Base-by-base conservation (phyloP, 2,888 invertebrate species). In the Watsonalla cultraria region DNA sequence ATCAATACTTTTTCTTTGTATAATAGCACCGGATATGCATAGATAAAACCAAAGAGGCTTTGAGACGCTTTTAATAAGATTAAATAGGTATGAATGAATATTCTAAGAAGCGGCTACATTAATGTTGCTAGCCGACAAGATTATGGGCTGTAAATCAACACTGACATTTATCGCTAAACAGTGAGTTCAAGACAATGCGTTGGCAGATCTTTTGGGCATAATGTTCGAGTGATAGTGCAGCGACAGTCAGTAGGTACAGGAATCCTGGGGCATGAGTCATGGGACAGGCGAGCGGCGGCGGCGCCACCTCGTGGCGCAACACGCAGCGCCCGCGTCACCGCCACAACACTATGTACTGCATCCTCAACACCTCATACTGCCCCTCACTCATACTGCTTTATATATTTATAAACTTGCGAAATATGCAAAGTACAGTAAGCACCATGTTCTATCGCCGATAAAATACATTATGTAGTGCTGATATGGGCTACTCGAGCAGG, bases 181-280 rank as follows among this genome's bases (percentile, higher is more conserved):
- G 80, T 86, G 80, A 86, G 85, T 84, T 84, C 82, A 84, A 86
- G 85, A 86, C 86, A 88, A 86, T 86, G 88, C 86, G 86, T 86
- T 86, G 84, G 86, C 84, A 84, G 87, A 84, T 84, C 80, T 79
- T 86, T 86, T 87, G 84, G 82, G 81, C 79, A 86, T 84, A 86
- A 82, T 82, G 76, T 79, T 81, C 72, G 73, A 70, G 72, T 74
- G 80, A 77, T 82, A 82, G 78, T 82, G 76, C 74, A 69, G 62
- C 66, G 64, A 72, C 63, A 66, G 62, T 72, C 74, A 61, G 68
- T 67, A 65, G 69, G 76, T 78, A 76, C 86, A 76, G 78, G 84
- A 88, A 84, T 88, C 86, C 86, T 77, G 65, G 76, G 67, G 76
- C 84, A 78, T 89, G 89, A 89, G 84, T 89, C 89, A 89, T 78